Conservation (phyloP, 2,113 vertebrate genomes). For the Forbesichthys papilliferus region DNA sequence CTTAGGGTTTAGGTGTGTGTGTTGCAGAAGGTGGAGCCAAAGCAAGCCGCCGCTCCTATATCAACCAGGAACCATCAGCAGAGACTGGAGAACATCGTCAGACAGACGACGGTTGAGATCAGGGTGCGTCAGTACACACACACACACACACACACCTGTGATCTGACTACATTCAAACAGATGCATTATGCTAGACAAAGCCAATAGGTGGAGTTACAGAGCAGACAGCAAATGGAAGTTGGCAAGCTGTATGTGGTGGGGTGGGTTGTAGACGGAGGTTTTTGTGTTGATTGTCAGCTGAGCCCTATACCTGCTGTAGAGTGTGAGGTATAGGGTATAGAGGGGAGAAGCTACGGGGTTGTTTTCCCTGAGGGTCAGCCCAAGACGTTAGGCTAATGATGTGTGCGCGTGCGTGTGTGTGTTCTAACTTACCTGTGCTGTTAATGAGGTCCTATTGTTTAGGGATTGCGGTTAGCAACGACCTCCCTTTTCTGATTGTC, state of each 20-base stretch:
- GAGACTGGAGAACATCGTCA: constrained; percentile 83
- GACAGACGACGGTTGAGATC: constrained; percentile 72
- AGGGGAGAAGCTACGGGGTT: constrained; percentile 43
- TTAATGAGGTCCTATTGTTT: constrained; percentile 18
- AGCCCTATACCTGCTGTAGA: background rate
- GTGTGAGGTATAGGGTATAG: constrained; percentile 34
- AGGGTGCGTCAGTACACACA: constrained; percentile 75
- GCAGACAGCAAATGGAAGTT: background rate
- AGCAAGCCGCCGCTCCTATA: constrained; percentile 42
- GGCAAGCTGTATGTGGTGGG: background rate
- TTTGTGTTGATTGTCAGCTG: constrained; percentile 6
- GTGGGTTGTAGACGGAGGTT: background rate
- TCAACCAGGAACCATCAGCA: constrained; percentile 77
- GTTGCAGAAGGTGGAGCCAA: constrained; percentile 35
- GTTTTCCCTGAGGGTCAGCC: constrained; percentile 31
- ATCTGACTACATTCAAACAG: background rate
- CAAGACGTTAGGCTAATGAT: constrained; percentile 62
- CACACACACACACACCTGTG: constrained; percentile 6
- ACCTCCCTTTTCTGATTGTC: background rate
- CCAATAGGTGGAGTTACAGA: constrained; percentile 38
- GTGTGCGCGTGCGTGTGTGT: background rate
- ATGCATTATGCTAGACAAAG: background rate
- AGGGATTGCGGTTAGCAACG: constrained; percentile 3
- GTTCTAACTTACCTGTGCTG: constrained; percentile 35
- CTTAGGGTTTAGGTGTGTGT: background rate